Base-by-base conservation (phyloP, 2,888 invertebrate genomes). In the Didymodactylos carnosus region DNA sequence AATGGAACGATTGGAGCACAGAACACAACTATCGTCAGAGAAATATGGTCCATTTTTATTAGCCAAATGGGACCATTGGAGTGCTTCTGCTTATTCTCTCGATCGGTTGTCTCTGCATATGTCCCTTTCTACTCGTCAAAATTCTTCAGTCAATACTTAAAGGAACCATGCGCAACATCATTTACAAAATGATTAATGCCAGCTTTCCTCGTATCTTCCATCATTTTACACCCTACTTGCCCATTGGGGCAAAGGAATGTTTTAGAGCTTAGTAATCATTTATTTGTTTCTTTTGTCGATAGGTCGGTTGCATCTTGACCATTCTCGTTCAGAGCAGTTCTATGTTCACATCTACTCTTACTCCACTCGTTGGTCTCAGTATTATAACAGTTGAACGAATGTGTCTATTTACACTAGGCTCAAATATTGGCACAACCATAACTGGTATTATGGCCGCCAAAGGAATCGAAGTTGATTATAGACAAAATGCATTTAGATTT, bases 371-470 rank as follows among this genome's bases (percentile, higher is more conserved):
- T 19, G 87, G 87, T 14, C 80, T 86, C 10, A 86, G 86, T 4
- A 82, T 86, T n/a, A 82, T 86, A 53, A 80, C 81, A 7, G 78
- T 87, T 27, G 86, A 86, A 70, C 79, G 86, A 62, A 84, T 86
- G 79, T 87, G 86, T 77, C 86, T 86, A 0, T 79, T 87, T 70
- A 86, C 86, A 10, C 79, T 87, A 13, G 87, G 87, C 11, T 83
- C 86, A 27, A 87, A 87, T 78, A 83, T 87, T 73, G 87, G 87
- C 13, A 86, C 87, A 10, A 87, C 87, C 0, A 85, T 85, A n/a
- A 87, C 86, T 0, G 85, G 86, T 8, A 77, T 86, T 14, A 78
- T 87, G 25, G 87, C 86, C 0, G 84, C 85, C 43, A n/a, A n/a
- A n/a, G n/a, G n/a, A n/a, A n/a, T n/a, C n/a, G n/a, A n/a, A n/a